Conservation (phyloP, 2,797 vertebrate genomes). For the Salarias fasciatus region DNA sequence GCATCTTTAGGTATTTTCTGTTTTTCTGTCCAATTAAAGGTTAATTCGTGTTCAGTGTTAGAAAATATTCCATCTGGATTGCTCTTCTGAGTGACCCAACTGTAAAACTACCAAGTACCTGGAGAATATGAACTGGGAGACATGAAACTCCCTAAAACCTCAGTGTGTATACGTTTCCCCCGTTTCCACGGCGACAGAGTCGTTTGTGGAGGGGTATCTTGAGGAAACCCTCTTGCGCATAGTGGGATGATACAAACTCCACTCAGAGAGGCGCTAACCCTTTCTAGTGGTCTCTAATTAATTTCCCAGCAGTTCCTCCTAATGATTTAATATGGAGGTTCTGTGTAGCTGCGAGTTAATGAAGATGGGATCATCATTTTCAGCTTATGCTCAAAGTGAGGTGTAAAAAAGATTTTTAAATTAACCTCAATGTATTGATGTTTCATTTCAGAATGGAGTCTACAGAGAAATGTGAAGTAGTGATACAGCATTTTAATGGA, state of each 20-base stretch:
- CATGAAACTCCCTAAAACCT: too few species aligned
- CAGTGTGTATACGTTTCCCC: too few species aligned
- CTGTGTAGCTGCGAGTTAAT: neutral
- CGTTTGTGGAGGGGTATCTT: too few species aligned
- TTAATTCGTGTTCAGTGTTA: too few species aligned
- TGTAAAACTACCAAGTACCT: too few species aligned
- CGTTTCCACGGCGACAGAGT: too few species aligned
- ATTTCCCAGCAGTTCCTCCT: neutral
- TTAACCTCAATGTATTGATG: neutral
- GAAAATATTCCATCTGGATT: too few species aligned
- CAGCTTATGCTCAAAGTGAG: neutral
- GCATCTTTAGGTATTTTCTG: neutral
- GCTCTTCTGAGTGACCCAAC: too few species aligned
- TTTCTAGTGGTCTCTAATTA: neutral
- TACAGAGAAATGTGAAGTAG: constrained; percentile 98
- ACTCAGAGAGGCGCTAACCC: neutral
- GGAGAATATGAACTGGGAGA: too few species aligned
- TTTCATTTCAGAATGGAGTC: constrained; percentile 92
- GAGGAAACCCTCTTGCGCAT: too few species aligned
- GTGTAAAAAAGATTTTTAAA: constrained; percentile 5
- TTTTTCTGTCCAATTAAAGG: too few species aligned
- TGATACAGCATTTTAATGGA: constrained; percentile 98
- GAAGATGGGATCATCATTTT: neutral
- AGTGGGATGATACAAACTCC: too few species aligned
- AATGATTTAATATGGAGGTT: neutral